A percentile compares a stretch with the other conserved stretches of the same genome.
Conservation (phyloP, 2,888 invertebrate genomes). For the Leptinotarsa juncta region DNA sequence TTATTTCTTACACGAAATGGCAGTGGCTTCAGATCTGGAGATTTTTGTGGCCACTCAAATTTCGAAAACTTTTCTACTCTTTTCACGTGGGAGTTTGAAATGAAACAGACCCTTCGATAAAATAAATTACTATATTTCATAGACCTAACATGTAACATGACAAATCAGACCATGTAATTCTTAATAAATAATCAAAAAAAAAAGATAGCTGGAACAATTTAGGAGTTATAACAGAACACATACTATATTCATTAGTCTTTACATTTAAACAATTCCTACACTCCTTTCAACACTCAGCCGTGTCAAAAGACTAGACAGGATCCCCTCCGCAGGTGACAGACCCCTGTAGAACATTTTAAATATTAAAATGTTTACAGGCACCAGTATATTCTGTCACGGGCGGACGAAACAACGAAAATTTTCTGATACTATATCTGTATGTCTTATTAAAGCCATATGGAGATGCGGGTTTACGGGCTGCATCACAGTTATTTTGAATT, state of each 20-base stretch:
- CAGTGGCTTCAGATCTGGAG: too few species aligned
- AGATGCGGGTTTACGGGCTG: conserved; percentile 31
- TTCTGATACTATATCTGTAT: conserved; percentile 8
- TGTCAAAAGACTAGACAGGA: conserved; percentile 33
- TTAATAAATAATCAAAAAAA: conserved; percentile 45
- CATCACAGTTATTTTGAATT: conserved; percentile 50
- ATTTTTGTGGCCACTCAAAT: too few species aligned
- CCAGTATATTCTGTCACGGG: conserved; percentile 44
- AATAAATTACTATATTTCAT: conserved; percentile 16
- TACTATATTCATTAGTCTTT: conserved; percentile 44
- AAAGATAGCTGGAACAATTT: conserved; percentile 36
- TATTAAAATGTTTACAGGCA: conserved; percentile 43
- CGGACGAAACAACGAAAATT: conserved; percentile 38
- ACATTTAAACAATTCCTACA: conserved; percentile 27
- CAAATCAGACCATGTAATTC: conserved; percentile 2
- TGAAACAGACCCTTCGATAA: background rate
- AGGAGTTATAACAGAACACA: conserved; percentile 40
- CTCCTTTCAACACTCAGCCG: conserved; percentile 4
- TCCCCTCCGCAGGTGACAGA: conserved; percentile 48
- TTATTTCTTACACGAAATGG: too few species aligned
- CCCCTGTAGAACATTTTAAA: conserved; percentile 38
- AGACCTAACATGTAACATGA: background rate
- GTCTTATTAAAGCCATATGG: conserved; percentile 40
- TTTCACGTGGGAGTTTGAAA: background rate
- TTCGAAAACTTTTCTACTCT: background rate